Evolutionary conservation across 2,113 vertebrate genomes (phyloP), one percentile per base, ranked within the genome.

Genomic region (Tenrec ecaudatus): DNA sequence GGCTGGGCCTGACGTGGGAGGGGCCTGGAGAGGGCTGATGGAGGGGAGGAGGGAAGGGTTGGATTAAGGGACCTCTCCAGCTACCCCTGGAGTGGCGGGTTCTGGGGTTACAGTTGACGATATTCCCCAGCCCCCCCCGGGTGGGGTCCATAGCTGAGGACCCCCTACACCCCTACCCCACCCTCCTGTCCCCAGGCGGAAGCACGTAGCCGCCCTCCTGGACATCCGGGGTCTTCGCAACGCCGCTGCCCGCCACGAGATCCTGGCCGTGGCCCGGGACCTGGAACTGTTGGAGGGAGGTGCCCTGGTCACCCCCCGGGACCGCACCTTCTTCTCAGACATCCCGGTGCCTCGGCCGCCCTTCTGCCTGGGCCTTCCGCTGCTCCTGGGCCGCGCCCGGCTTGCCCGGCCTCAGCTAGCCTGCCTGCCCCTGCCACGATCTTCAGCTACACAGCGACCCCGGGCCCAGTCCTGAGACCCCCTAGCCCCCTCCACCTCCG

Each of bases 131-230:
- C 25, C 53, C 57, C 83, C 17, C 31, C 47, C 0, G 6, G 5
- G 3, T n/a, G 9, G 69, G 62, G 64, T 33, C 33, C 60, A 14
- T 38, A 1, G 60, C 20, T 4, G 25, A 8, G 79, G 9, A 10
- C 4, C 22, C 2, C 23, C 31, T 0, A 31, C 20, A 10, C 40
- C 64, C 4, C 9, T 25, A 12, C 60, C 60, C 23, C 66, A 68
- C 38, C 92, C 84, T 91, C 25, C 27, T 20, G 4, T 64, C 25
- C 25, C 0, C 94, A 99, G 99, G 96, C 98, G 98, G 94, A 98
- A 98, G 88, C 99, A 99, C 0, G 98, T 99, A 89, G 98, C 98
- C 0, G 99, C 99, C 57, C 97, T 99, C 25, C 92, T 99, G 71
- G 99, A 99, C 69, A 97, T 99, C 36, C 98, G 99, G 0, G 99